These are phyloP conservation scores for Heterotilapia buettikoferi DNA, from an alignment of 2,113 vertebrate species.

Conservation along the genomic window DNA sequence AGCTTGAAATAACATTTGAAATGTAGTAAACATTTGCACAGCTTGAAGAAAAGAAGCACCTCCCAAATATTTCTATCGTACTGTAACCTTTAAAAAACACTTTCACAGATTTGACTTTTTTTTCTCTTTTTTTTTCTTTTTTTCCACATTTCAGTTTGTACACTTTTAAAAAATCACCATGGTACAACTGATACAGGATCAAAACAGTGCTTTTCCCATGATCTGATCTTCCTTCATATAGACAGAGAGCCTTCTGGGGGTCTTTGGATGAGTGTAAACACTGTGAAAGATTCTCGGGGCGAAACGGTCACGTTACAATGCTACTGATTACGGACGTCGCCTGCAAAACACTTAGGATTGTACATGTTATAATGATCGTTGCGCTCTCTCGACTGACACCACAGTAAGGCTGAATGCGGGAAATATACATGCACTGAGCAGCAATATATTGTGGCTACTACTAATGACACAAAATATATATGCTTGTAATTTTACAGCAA, in stretches of 20 bases:
- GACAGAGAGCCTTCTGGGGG: background rate
- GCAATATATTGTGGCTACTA: conserved; percentile 47
- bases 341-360: background rate
- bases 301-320: background rate
- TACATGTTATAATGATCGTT: background rate
- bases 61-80: background rate
- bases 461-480: conserved; percentile 33
- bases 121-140: background rate
- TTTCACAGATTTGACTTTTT: background rate
- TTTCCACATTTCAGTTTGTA: conserved; percentile 43
- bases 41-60: conserved; percentile 21
- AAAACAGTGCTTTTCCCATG: background rate
- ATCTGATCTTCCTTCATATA: conserved; percentile 17
- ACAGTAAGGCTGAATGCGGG: conserved; percentile 14
- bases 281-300: background rate
- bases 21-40: conserved; percentile 41
- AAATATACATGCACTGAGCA: conserved; percentile 41
- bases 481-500: conserved; percentile 31
- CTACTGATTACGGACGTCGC: background rate
- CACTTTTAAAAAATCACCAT: conserved; percentile 24
- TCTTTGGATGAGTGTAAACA: conserved; percentile 3
- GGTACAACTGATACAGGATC: background rate
- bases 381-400: background rate
- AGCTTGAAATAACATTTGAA: conserved; percentile 15
- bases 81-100: background rate